Evolutionary conservation across 2,888 invertebrate genomes (phyloP), one percentile per base, ranked within the genome.

Genomic region (Melikaiella ostensackeni): DNA sequence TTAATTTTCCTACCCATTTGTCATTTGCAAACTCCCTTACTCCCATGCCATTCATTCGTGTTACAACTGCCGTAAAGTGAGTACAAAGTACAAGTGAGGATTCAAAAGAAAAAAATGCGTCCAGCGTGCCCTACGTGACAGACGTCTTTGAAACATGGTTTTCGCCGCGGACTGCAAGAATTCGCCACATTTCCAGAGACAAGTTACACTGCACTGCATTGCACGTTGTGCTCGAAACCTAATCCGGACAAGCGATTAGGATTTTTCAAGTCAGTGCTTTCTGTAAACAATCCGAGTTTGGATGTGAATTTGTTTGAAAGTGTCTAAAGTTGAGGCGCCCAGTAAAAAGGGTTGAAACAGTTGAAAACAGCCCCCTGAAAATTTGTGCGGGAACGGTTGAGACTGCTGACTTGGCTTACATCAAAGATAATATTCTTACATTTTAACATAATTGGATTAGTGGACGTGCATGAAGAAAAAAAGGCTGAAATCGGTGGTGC

Each of bases 381-480:
- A 16, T 16, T 42, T 50, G 70, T 70, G 46, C 46, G 46, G 30
- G 19, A 70, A 70, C 19, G 38, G 24, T 24, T 46, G 8, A 46
- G 11, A 13, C 57, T 24, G 3, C 21, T 57, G 3, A 21, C 21
- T 55, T 46, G 7, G 57, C 57, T 57, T 70, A 27, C 1, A 70
- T 30, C 16, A 42, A 42, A 42, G 16, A 16, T 42, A 42, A 42
- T 42, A 16, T 42, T 6, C 57, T 24, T 70, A 27, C 1, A 50
- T 46, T 50, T 42, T 1, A 9, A 4, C 13, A 50, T 27, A 42
- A 50, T 70, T 70, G 27, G 38, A 70, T 3, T 30, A 24, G 9
- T n/a, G n/a, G 46, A 50, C 27, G 74, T 35, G 55, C 16, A 74
- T 24, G 27, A 55, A 74, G 57, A 19, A 24, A 19, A 74, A 57